These are phyloP conservation scores for Tachystola acroxantha DNA, from an alignment of 2,888 invertebrate genomes.

Conservation along the genomic window DNA sequence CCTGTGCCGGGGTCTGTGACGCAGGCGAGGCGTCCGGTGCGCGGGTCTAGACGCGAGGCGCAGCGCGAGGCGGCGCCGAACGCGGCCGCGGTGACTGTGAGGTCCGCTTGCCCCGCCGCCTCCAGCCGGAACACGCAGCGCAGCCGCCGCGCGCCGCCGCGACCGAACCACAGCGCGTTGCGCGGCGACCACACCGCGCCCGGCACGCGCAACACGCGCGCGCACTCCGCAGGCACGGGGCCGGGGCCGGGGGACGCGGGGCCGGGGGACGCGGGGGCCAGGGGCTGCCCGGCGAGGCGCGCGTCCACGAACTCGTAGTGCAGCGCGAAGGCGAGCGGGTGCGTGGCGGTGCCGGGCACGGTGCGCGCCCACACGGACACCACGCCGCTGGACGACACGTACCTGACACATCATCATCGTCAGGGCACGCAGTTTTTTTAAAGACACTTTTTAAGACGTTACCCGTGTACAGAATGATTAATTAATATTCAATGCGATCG, in stretches of 20 bases:
- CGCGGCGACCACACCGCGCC: conserved; percentile 85
- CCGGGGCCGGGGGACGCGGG: conserved; percentile 46
- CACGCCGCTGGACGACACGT: conserved; percentile 75
- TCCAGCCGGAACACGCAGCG: conserved; percentile 88
- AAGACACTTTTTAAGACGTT: too few species aligned
- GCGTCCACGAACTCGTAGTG: conserved; percentile 93
- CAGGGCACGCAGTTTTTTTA: conserved; percentile 84
- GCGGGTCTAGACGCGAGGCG: conserved; percentile 83
- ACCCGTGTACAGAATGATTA: too few species aligned
- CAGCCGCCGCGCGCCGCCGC: conserved; percentile 87
- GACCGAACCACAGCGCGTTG: conserved; percentile 90
- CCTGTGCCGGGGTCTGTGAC: conserved; percentile 24
- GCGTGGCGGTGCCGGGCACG: conserved; percentile 86
- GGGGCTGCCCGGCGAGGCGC: conserved; percentile 83
- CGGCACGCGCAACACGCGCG: conserved; percentile 52
- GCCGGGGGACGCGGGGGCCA: conserved; percentile 61
- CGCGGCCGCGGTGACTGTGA: conserved; percentile 84
- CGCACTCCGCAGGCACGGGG: conserved; percentile 48
- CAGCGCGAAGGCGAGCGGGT: conserved; percentile 84
- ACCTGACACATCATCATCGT: conserved; percentile 87
- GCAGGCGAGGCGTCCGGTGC: conserved; percentile 80
- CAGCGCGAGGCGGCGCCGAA: conserved; percentile 81
- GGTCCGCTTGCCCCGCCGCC: conserved; percentile 34
- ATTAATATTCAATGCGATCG: too few species aligned
- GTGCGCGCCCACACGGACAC: conserved; percentile 65